Evolutionary conservation across 2,797 vertebrate species (phyloP), one percentile per base, ranked within the genome.

Genomic region (Tarsius wallacei): DNA sequence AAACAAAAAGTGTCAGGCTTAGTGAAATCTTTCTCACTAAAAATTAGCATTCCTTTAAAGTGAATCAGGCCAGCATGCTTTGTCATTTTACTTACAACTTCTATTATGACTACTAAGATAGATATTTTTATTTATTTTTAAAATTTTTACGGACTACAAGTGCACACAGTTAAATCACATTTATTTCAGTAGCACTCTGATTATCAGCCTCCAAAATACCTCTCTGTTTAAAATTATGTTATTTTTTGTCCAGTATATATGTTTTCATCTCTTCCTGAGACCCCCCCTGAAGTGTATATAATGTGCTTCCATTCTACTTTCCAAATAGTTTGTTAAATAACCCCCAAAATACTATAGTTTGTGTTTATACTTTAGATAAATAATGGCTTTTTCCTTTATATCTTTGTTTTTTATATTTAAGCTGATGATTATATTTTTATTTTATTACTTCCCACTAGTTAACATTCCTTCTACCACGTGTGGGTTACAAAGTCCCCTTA

Each of bases 1-100:
- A 19, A 33, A 55, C 2, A 36, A 55, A 1, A 47, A 9, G 15
- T 0, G 2, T 26, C 8, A 17, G n/a, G 49, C 24, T 42, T 28
- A 42, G 24, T 15, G 24, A 42, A 28, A 11, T 10, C 66, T 16
- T 24, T 42, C n/a, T 57, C 24, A 17, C 51, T 21, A 86, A 53
- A 28, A 42, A 31, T 15, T 2, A 64, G n/a, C 26, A 24, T 11
- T 16, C 13, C 36, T 83, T 8, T 36, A 26, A 51, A 22, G 7
- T 73, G 24, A 11, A 16, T 36, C 28, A 19, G 15, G 6, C 17
- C 5, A 26, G 17, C 61, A 21, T 16, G 2, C 9, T 55, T 16
- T 16, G 13, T 28, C 28, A 9, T 14, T 70, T 33, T 51, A 84
- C 64, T 64, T 13, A 42, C 15, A 57, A 28, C 24, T 7, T 42